Evolutionary conservation across 2,888 invertebrate species (phyloP), one percentile per base, ranked within the genome.

Genomic region (Holacanthella duospinosa): DNA sequence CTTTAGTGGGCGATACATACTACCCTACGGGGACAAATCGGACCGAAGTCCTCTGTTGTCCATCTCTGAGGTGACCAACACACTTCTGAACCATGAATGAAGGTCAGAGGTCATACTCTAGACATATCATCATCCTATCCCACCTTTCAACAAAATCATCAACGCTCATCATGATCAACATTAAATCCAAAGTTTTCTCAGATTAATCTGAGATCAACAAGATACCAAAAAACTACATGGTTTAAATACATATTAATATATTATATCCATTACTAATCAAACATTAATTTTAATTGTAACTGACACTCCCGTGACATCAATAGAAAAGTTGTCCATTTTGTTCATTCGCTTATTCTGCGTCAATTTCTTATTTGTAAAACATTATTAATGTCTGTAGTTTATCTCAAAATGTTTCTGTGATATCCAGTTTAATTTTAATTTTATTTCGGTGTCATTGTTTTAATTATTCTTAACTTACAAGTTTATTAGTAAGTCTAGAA

Each of bases 11-110:
- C 60, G 64, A 64, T 64, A 58, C 64, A 24, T 64, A 64, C 54
- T 64, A 55, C 59, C 57, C 61, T 43, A 29, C 64, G 62, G 63
- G 55, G 59, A 60, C 78, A 79, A 81, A 75, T 78, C 79, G 78
- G 82, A 82, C 81, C 82, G 84, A 80, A 85, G 84, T 83, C 85
- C 85, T 80, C 75, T 86, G 82, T 75, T 86, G 80, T 85, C 86
- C 80, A 85, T 86, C 82, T 84, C 86, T 78, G 86, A 86, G 83
- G 86, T 86, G 80, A 86, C 86, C 75, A 85, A 86, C 80, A 85
- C 86, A 74, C 77, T 86, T 75, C 81, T 86, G 77, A 85, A 85
- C 77, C 84, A 85, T 60, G 62, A 66, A 26, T 64, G 55, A 62
- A 59, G 16, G 27, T 24, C 3, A 19, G 26, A 59, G 9, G 9